Percentiles rank a stretch among this genome's conserved stretches.
Conservation (phyloP, 2,113 vertebrate species). For the Lanius collurio region DNA sequence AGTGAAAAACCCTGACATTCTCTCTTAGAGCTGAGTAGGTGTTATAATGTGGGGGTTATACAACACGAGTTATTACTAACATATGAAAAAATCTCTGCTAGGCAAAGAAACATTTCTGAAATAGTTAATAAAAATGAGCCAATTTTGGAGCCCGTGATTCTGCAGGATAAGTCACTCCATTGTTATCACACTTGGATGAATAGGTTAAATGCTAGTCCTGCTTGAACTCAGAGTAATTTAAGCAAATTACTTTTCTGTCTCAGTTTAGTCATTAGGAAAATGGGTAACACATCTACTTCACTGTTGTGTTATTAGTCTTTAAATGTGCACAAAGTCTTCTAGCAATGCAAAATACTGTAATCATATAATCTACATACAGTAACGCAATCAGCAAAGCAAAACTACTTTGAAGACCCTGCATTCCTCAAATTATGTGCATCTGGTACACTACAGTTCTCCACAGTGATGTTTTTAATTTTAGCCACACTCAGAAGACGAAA, state of each 20-base stretch:
- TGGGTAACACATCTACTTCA: constrained; percentile 32
- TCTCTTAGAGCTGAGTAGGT: constrained; percentile 28
- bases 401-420: constrained; percentile 26
- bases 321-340: constrained; percentile 35
- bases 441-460: background rate
- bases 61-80: constrained; percentile 39
- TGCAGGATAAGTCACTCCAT: constrained; percentile 49
- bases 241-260: constrained; percentile 63
- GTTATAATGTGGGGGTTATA: constrained; percentile 11
- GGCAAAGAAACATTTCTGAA: constrained; percentile 47
- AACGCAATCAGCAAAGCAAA: constrained; percentile 41
- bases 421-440: constrained; percentile 27
- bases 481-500: background rate
- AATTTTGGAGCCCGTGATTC: constrained; percentile 28
- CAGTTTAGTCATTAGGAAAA: constrained; percentile 60
- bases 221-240: constrained; percentile 44
- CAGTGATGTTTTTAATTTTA: constrained; percentile 22
- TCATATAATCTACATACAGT: constrained; percentile 45
- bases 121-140: constrained; percentile 39
- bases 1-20: background rate
- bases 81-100: background rate
- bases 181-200: constrained; percentile 44
- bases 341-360: constrained; percentile 46
- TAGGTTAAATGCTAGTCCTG: constrained; percentile 20
- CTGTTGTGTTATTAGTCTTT: constrained; percentile 43